phyloP scores from a whole-genome alignment of 2,113 vertebrate genomes.

The Calonectris borealis region DNA sequence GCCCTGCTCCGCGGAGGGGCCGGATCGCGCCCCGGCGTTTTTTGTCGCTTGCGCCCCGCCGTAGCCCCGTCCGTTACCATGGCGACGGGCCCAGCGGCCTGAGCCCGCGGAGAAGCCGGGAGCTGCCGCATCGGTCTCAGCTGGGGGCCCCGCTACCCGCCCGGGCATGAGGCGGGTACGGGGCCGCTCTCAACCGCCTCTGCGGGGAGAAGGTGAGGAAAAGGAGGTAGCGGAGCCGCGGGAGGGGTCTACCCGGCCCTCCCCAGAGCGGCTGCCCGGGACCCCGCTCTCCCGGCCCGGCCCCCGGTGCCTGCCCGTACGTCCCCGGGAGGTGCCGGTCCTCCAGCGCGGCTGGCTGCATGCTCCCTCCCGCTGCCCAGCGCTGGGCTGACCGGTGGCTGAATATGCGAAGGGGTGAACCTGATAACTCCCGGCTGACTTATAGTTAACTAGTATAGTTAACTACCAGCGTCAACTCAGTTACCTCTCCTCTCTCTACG shows the following conservation, averaged over 20 bases:
- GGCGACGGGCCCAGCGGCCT: neutral
- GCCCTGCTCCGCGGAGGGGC: too few species aligned
- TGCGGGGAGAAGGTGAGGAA: slow-evolving; percentile 46
- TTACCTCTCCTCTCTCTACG: neutral
- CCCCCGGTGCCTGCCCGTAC: neutral
- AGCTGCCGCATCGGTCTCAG: neutral
- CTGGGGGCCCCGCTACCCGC: neutral
- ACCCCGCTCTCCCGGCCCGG: neutral
- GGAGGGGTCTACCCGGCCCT: neutral
- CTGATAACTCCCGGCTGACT: neutral
- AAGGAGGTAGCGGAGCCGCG: neutral
- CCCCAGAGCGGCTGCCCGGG: too few species aligned
- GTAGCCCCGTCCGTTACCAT: slow-evolving; percentile 10
- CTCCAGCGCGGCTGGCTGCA: neutral
- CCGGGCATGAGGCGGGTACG: slow-evolving; percentile 21
- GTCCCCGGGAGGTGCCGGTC: too few species aligned
- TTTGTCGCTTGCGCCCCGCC: neutral
- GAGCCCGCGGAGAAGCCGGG: neutral
- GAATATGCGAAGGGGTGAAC: too few species aligned
- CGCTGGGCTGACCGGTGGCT: too few species aligned
- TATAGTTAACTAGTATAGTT: neutral
- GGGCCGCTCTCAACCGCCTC: neutral
- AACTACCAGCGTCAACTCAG: neutral
- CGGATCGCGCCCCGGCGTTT: neutral
- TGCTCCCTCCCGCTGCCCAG: neutral